phyloP scores from a whole-genome alignment of 2,797 vertebrate species.

The Calcarius lapponicus region DNA sequence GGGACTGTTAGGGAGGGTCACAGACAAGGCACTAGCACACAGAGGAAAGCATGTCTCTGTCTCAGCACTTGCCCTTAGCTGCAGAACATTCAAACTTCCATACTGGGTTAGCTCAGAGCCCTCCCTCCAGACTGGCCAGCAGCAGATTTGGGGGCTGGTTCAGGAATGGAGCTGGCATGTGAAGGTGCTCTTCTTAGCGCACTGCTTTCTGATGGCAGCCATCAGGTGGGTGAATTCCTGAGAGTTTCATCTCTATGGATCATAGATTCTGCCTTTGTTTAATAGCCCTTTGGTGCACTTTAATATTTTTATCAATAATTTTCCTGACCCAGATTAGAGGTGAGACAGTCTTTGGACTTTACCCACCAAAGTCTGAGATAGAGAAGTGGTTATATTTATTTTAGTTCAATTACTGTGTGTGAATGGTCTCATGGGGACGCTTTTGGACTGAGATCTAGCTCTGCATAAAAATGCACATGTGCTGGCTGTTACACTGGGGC shows the following conservation, averaged over 20 bases:
- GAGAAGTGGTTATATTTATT: constrained; percentile 21
- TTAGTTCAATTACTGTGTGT: neutral
- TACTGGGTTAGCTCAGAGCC: neutral
- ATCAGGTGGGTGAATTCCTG: neutral
- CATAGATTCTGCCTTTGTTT: neutral
- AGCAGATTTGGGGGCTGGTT: neutral
- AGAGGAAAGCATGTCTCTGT: neutral
- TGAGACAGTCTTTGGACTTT: constrained; percentile 4
- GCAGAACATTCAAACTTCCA: neutral
- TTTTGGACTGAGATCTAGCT: neutral
- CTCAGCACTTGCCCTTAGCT: neutral
- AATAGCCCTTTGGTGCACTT: neutral
- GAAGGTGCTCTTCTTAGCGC: neutral
- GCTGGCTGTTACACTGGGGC: neutral
- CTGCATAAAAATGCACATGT: neutral
- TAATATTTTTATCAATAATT: neutral
- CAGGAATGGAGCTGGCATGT: neutral
- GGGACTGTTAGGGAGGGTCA: neutral
- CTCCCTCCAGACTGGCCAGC: neutral
- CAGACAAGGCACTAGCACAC: neutral
- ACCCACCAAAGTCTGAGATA: neutral
- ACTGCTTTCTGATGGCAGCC: neutral
- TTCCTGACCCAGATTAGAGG: neutral
- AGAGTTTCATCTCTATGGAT: neutral
- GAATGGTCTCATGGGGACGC: neutral